These are phyloP conservation scores for Panthera leo DNA, from an alignment of 2,113 vertebrate species.

Conservation along the genomic window DNA sequence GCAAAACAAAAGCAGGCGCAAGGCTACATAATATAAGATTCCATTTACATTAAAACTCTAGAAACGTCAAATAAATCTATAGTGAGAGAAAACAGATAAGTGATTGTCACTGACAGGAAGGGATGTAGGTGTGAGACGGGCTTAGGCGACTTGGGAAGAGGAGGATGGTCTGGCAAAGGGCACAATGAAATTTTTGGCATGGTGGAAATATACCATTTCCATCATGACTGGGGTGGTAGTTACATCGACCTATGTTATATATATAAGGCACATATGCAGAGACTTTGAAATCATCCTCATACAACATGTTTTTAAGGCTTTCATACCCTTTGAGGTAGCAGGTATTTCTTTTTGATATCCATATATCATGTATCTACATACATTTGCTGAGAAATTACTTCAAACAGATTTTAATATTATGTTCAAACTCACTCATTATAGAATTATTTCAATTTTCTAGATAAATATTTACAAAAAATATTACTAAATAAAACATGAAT, in stretches of 20 bases:
- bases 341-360: constrained; percentile 1
- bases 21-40: not conserved
- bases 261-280: not conserved
- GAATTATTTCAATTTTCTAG: not conserved
- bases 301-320: not conserved
- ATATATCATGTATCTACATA: not conserved
- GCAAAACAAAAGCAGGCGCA: not conserved
- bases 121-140: not conserved
- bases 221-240: not conserved
- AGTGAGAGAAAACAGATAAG: not conserved
- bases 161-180: not conserved
- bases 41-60: not conserved
- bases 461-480: not conserved
- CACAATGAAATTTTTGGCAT: not conserved
- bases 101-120: not conserved
- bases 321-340: not conserved
- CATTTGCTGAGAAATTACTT: not conserved
- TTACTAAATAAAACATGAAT: not conserved
- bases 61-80: not conserved
- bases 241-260: not conserved
- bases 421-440: not conserved
- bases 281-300: not conserved
- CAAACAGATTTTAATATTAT: not conserved
- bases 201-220: not conserved
- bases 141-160: accelerated